Percentiles rank a stretch among this genome's conserved stretches.
Conservation (phyloP, 2,888 invertebrate genomes). For the Drepanosiphum platanoidis region DNA sequence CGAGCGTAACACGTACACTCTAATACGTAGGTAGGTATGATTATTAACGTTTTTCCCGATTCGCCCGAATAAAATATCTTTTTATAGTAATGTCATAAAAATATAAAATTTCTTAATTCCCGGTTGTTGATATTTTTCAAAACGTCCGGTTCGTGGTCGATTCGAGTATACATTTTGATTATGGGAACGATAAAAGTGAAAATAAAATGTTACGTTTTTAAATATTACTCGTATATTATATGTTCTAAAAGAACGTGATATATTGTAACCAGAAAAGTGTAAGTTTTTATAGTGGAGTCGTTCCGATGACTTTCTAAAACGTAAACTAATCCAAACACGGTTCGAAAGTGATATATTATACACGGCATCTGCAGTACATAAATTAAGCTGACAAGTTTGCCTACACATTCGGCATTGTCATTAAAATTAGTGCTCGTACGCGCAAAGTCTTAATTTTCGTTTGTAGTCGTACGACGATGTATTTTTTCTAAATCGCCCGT, state of each 20-base stretch:
- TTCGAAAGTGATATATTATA: slow-evolving; percentile 57
- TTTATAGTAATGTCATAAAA: too few species aligned
- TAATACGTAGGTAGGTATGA: too few species aligned
- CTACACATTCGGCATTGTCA: slow-evolving; percentile 45
- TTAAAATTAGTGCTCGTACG: slow-evolving; percentile 34
- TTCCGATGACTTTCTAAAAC: slow-evolving; percentile 47
- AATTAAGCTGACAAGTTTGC: slow-evolving; percentile 57
- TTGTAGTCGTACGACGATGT: not conserved
- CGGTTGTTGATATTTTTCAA: too few species aligned
- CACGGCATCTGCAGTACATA: slow-evolving; percentile 39
- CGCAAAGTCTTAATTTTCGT: slow-evolving; percentile 44
- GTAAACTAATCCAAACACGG: slow-evolving; percentile 44
- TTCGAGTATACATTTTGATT: too few species aligned
- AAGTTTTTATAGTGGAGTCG: slow-evolving; percentile 11
- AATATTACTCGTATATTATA: too few species aligned
- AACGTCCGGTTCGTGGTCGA: too few species aligned
- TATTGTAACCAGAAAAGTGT: slow-evolving; percentile 2
- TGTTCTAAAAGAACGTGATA: not conserved
- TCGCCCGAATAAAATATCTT: not conserved
- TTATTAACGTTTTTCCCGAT: too few species aligned
- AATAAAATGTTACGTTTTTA: not conserved
- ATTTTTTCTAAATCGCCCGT: not conserved
- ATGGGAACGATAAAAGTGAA: not conserved
- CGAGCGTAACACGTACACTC: too few species aligned
- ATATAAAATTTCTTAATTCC: too few species aligned